Percentiles rank a stretch among this genome's conserved stretches.
Evolutionary conservation across 2,797 vertebrate genomes (phyloP).

Genomic region (Merluccius polli): DNA sequence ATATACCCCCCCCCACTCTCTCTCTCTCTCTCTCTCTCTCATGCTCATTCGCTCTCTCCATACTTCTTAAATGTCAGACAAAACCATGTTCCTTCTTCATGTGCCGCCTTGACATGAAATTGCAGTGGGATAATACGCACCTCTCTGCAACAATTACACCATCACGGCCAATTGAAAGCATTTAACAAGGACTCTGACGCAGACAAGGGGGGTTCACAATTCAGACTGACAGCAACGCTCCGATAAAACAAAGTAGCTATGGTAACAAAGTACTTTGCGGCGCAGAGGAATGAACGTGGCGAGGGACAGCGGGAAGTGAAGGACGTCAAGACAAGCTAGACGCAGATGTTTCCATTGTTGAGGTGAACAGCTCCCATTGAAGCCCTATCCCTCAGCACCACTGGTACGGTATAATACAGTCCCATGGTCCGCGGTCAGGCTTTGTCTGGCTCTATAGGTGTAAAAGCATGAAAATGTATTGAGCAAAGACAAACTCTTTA

Average conservation of each 20-base stretch:
- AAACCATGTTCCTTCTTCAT: conserved; percentile 6
- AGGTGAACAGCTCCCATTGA: neutral
- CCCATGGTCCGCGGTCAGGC: neutral
- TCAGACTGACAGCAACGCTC: conserved; percentile 48
- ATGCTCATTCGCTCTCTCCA: neutral
- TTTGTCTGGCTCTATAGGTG: neutral
- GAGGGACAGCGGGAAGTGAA: neutral
- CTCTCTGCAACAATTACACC: conserved; percentile 33
- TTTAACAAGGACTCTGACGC: conserved; percentile 16
- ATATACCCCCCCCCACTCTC: no score
- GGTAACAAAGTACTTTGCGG: conserved; percentile 58
- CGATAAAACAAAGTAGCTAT: conserved; percentile 56
- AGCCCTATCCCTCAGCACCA: neutral
- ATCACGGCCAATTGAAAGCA: conserved; percentile 33
- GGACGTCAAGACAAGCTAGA: neutral
- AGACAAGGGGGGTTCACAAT: conserved; percentile 1
- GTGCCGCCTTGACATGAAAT: conserved; percentile 29
- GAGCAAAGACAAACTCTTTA: neutral
- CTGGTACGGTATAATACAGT: neutral
- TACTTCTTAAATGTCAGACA: conserved; percentile 8
- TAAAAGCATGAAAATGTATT: neutral
- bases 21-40: neutral
- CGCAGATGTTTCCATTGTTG: neutral
- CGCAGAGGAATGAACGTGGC: conserved; percentile 28
- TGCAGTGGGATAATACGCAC: conserved; percentile 24